Evolutionary conservation across 2,113 vertebrate genomes (phyloP), one percentile per base, ranked within the genome.

Genomic region (Alligator mississippiensis): DNA sequence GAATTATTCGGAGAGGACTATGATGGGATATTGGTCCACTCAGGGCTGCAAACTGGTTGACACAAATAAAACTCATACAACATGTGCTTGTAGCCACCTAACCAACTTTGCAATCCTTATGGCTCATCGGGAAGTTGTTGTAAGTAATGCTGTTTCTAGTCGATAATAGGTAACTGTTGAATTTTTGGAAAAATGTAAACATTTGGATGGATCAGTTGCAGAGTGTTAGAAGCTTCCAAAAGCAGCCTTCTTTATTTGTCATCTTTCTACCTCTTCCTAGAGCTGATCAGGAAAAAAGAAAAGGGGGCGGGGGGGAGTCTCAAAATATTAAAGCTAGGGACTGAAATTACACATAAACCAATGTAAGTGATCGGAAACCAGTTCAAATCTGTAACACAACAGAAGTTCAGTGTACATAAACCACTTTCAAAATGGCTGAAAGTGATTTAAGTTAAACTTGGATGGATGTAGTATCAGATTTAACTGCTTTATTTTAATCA

Each of bases 1-100:
- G 99, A 99, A 99, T 98, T 99, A 99, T 98, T 99, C 99, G 3
- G 99, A 99, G 97, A 99, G 99, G 96, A 99, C 99, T 70, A 99
- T 99, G 99, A 99, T 99, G 99, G 99, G 99, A 93, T 99, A 99
- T 97, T 99, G 99, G 99, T 99, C 99, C 97, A 99, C 99, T 82
- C 99, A 99, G 97, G 99, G 99, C 97, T 99, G 99, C 98, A 99
- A 99, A 96, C 98, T 99, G 94, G 97, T 99, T 93, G 98, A 99
- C 96, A 98, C 99, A 91, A 99, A 99, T 97, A 99, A 98, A 98
- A 99, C 99, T 11, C 99, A 99, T 95, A 99, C 99, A 34, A 99
- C 98, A 0, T 99, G 99, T 97, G 99, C 99, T 8, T 99, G 99
- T 94, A 99, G 98, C 96, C 99, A 99, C 95, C 98, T 99, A 87